These are phyloP conservation scores for Andrena marginata DNA, from an alignment of 2,888 invertebrate species.

Conservation along the genomic window DNA sequence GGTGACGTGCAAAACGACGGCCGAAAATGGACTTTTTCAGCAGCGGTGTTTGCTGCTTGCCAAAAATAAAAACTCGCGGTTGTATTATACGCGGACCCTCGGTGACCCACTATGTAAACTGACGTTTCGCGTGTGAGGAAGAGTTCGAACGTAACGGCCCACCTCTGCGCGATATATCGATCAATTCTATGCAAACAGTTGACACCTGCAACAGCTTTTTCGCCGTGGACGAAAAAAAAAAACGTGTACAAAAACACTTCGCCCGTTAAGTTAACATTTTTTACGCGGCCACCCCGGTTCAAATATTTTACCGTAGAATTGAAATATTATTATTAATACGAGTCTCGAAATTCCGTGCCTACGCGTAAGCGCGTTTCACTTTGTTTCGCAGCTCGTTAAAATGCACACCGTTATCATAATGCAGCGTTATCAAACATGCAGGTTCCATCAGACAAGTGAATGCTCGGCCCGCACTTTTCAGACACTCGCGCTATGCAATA, in stretches of 20 bases:
- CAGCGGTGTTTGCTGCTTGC: conserved; percentile 23
- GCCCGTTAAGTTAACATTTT: neutral
- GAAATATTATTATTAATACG: conserved; percentile 16
- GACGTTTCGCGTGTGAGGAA: conserved; percentile 6
- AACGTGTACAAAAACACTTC: neutral
- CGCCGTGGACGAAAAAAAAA: neutral
- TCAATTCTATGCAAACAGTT: conserved; percentile 28
- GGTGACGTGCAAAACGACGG: conserved; percentile 26
- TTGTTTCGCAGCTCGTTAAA: conserved; percentile 34
- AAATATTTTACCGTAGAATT: neutral
- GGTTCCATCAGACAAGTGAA: conserved; percentile 9
- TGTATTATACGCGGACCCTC: neutral
- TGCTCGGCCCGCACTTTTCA: neutral
- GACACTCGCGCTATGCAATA: neutral
- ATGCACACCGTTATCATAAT: conserved; percentile 33
- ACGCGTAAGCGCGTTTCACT: conserved; percentile 2
- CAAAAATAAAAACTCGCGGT: conserved; percentile 22
- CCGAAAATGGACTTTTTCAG: conserved; percentile 25
- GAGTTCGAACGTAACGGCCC: neutral
- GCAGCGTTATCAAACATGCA: conserved; percentile 35
- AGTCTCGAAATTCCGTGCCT: neutral
- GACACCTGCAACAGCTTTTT: conserved; percentile 13
- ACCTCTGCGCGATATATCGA: conserved; percentile 18
- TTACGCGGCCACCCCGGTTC: neutral
- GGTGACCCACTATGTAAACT: conserved; percentile 20